A percentile compares a stretch with the other conserved stretches of the same genome.
phyloP scores from a whole-genome alignment of 2,797 vertebrate genomes.

The Setipinna tenuifilis region DNA sequence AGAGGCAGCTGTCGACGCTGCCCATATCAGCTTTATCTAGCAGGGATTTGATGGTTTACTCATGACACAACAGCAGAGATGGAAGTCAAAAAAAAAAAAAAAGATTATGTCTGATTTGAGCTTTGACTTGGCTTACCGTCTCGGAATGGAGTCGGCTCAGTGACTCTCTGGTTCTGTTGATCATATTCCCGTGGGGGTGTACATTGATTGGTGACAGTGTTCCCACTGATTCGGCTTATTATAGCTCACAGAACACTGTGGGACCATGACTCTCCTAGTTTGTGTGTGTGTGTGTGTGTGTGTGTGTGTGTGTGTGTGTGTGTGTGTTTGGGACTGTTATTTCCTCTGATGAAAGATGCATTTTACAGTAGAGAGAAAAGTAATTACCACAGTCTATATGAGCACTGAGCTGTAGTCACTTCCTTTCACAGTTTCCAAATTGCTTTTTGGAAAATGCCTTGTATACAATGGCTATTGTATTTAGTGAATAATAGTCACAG shows the following conservation, averaged over 20 bases:
- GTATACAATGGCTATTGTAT: background rate
- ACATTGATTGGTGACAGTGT: background rate
- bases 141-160: background rate
- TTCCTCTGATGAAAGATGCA: background rate
- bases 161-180: background rate
- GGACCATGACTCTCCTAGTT: no score
- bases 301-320: no score
- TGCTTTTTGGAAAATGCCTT: background rate
- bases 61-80: background rate
- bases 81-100: background rate
- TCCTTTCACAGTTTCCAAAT: background rate
- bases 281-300: background rate
- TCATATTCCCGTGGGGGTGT: background rate
- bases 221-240: background rate
- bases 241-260: background rate
- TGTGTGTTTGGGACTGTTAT: background rate
- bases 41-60: slow-evolving; percentile 8
- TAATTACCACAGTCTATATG: background rate
- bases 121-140: slow-evolving; percentile 8
- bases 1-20: slow-evolving; percentile 1
- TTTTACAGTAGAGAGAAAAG: background rate
- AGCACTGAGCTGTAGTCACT: background rate
- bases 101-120: slow-evolving; percentile 24
- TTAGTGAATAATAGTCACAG: background rate
- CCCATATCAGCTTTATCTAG: background rate